These are phyloP conservation scores for Chelon labrosus DNA, from an alignment of 2,797 vertebrate genomes.

Conservation along the genomic window DNA sequence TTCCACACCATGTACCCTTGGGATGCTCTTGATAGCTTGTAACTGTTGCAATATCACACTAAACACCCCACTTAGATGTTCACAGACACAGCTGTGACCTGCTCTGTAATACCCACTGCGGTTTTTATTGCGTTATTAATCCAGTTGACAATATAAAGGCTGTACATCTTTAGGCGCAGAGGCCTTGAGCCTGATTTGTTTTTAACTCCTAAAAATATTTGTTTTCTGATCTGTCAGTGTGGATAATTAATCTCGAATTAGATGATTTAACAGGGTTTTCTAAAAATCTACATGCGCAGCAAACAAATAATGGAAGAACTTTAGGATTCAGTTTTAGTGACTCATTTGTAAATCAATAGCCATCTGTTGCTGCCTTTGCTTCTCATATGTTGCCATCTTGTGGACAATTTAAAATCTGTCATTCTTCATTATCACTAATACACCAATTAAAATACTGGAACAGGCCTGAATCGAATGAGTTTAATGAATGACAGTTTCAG, in stretches of 20 bases:
- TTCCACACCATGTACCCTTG: constrained; percentile 7
- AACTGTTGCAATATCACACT: constrained; percentile 17
- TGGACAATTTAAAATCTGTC: constrained; percentile 61
- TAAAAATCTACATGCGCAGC: neutral
- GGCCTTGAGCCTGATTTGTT: neutral
- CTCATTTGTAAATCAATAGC: constrained; percentile 49
- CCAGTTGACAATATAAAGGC: neutral
- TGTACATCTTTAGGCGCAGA: neutral
- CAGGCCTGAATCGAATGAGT: neutral
- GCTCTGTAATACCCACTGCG: too few species aligned
- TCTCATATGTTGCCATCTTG: constrained; percentile 75
- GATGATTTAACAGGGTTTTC: too few species aligned
- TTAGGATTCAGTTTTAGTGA: constrained; percentile 23
- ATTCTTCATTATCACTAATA: constrained; percentile 27
- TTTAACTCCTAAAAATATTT: neutral
- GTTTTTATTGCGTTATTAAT: neutral
- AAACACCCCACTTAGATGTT: constrained; percentile 24
- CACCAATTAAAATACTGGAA: neutral
- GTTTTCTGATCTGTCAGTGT: neutral
- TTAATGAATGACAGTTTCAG: neutral
- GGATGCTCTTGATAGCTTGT: constrained; percentile 9
- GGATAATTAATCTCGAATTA: neutral
- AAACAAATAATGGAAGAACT: constrained; percentile 10
- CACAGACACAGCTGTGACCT: constrained; percentile 20
- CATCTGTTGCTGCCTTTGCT: constrained; percentile 67